A percentile compares a stretch with the other conserved stretches of the same genome.
phyloP scores from a whole-genome alignment of 1,140 invertebrate species.

The Eupristina koningsbergeri region DNA sequence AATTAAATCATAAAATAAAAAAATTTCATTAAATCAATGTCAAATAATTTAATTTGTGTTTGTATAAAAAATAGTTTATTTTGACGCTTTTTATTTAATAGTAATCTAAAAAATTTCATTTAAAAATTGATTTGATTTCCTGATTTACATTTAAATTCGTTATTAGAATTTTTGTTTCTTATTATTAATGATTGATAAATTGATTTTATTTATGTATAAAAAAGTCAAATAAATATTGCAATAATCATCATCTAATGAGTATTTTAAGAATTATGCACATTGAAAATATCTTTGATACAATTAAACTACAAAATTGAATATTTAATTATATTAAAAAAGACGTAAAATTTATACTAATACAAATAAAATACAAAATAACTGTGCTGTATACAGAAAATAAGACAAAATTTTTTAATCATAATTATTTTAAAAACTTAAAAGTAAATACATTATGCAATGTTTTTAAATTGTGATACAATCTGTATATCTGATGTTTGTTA shows the following conservation, averaged over 20 bases:
- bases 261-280: slow-evolving; percentile 23
- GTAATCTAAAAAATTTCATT: not conserved
- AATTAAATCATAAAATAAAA: slow-evolving; percentile 29
- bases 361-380: slow-evolving; percentile 40
- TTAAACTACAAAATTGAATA: slow-evolving; percentile 39
- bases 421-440: slow-evolving; percentile 23
- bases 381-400: slow-evolving; percentile 44
- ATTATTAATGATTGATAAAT: slow-evolving; percentile 15
- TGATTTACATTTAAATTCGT: slow-evolving; percentile 28
- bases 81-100: not conserved
- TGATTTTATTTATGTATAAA: slow-evolving; percentile 27
- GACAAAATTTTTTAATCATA: slow-evolving; percentile 16
- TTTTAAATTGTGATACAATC: slow-evolving; percentile 28
- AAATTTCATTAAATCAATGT: not conserved
- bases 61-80: not conserved
- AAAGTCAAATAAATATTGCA: slow-evolving; percentile 17
- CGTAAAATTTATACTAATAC: slow-evolving; percentile 31
- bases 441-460: slow-evolving; percentile 40
- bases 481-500: slow-evolving; percentile 9
- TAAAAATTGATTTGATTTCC: slow-evolving; percentile 31
- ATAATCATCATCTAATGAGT: not conserved
- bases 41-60: slow-evolving; percentile 1
- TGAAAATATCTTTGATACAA: slow-evolving; percentile 27
- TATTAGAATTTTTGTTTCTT: slow-evolving; percentile 24
- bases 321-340: slow-evolving; percentile 45